A percentile compares a stretch with the other conserved stretches of the same genome.
These are phyloP conservation scores for Lasioglossum calceatum DNA, from an alignment of 2,888 invertebrate species.

Conservation along the genomic window DNA sequence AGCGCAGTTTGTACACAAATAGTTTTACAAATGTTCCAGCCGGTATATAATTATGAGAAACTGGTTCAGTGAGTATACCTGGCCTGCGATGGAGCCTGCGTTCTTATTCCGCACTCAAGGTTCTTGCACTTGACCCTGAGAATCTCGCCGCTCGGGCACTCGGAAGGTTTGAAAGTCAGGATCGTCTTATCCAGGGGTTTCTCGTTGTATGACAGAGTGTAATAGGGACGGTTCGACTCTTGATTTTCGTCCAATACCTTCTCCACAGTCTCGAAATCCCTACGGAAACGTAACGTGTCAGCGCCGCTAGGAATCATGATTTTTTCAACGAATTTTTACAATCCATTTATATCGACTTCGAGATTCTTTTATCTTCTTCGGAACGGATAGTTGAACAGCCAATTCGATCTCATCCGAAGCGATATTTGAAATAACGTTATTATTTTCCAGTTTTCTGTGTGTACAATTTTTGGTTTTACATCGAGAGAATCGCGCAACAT, in stretches of 20 bases:
- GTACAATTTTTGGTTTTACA: neutral
- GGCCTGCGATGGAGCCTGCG: slow-evolving; percentile 88
- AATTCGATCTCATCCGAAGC: neutral
- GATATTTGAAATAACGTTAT: neutral
- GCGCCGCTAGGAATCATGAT: neutral
- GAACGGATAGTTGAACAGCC: neutral
- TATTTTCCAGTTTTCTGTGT: neutral
- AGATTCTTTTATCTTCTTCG: neutral
- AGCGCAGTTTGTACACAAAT: slow-evolving; percentile 44
- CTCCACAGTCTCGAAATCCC: slow-evolving; percentile 74
- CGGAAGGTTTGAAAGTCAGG: slow-evolving; percentile 88
- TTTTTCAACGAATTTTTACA: neutral
- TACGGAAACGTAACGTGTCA: neutral
- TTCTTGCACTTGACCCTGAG: slow-evolving; percentile 89
- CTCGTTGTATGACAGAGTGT: slow-evolving; percentile 86
- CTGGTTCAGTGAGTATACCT: slow-evolving; percentile 85
- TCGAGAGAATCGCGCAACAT: neutral
- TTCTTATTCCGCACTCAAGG: slow-evolving; percentile 90
- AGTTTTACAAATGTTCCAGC: slow-evolving; percentile 45
- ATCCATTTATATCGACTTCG: neutral
- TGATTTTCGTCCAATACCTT: slow-evolving; percentile 78
- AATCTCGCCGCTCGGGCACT: slow-evolving; percentile 88
- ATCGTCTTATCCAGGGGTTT: slow-evolving; percentile 86
- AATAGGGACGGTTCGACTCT: slow-evolving; percentile 83
- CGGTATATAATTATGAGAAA: slow-evolving; percentile 58